Base-by-base conservation (phyloP, 2,113 vertebrate species). In the Polyodon spathula region DNA sequence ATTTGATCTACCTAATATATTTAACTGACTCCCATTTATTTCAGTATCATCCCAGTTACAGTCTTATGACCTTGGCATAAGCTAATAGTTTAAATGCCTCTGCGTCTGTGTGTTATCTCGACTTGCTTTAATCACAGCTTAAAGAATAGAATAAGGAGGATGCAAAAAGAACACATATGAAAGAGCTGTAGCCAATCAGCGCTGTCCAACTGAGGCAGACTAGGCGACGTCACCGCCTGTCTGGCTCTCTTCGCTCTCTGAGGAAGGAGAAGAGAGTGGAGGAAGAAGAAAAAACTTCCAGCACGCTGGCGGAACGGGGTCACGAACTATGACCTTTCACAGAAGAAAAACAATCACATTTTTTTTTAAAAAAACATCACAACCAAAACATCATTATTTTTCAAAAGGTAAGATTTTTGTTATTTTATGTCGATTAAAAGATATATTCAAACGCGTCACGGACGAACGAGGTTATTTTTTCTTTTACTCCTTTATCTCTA, bases 301-400 rank as follows among this genome's bases (percentile, higher is more conserved):
- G 72, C 78, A 80, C 83, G 83, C 86, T 83, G 74, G 84, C 77
- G 68, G 77, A 69, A 78, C 66, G 87, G 87, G 94, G 92, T 94
- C 94, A 95, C 93, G 94, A 95, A 96, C 94, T 93, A 91, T 97
- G 94, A 97, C 94, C 94, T 92, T 90, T 93, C 87, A 84, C 81
- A 84, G 87, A 79, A 82, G 79, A 84, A 86, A 84, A 82, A 86
- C 78, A 88, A 87, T 87, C 90, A 86, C 85, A 86, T 81, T 83
- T 79, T 76, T 67, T 85, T 82, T 81, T 66, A 76, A 71, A 78
- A 78, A 73, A 64, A 72, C 12, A 16, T 6, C 58, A 70, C 55
- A 65, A 62, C 41, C 7, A 37, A 64, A 75, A 59, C 50, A 4
- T 43, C 59, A 62, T 64, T 12, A 56, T 56, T 54, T 62, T 64